Evolutionary conservation across 1,140 invertebrate genomes (phyloP), one percentile per base, ranked within the genome.

Genomic region (Halictus rubicundus): DNA sequence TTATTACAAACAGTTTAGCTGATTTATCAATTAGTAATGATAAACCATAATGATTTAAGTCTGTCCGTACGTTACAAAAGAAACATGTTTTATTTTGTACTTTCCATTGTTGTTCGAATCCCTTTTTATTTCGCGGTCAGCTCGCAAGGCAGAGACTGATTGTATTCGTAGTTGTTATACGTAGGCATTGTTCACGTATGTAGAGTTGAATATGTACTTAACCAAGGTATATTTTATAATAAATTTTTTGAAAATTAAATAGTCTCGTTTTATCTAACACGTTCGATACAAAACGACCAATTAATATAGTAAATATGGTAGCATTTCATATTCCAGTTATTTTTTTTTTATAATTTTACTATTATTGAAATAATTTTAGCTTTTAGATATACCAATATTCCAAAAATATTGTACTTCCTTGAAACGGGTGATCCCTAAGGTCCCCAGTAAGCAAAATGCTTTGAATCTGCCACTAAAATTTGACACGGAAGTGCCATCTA

Each of bases 221-320:
- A 90, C 57, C 89, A 90, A 84, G 83, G 74, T 88, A 82, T 90
- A 89, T 90, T 90, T 90, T 90, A 90, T 90, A 90, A 90, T 90
- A 90, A 89, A 90, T 72, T 86, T 86, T 88, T 66, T 82, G 60
- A 70, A 77, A 86, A 87, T 84, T n/a, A 63, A 57, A 10, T 27
- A 1, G 14, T 23, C 59, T 49, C 65, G 7, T 66, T 7, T 74
- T 59, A 39, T 66, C 16, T 46, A 46, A 54, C 42, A 25, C 4
- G 21, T 4, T 19, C 16, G 5, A 19, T 54, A 21, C 6, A 54
- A 54, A 16, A 16, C 49, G 1, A 54, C 21, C 12, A 3, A 49
- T 49, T 16, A 49, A 49, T 16, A 49, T 10, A n/a, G n/a, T 49
- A 14, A 49, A 14, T 49, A 16, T 3, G 16, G 16, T 52, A 52